A percentile compares a stretch with the other conserved stretches of the same genome.
These are phyloP conservation scores for Cyrtonyx montezumae DNA, from an alignment of 2,113 vertebrate species.

Conservation along the genomic window DNA sequence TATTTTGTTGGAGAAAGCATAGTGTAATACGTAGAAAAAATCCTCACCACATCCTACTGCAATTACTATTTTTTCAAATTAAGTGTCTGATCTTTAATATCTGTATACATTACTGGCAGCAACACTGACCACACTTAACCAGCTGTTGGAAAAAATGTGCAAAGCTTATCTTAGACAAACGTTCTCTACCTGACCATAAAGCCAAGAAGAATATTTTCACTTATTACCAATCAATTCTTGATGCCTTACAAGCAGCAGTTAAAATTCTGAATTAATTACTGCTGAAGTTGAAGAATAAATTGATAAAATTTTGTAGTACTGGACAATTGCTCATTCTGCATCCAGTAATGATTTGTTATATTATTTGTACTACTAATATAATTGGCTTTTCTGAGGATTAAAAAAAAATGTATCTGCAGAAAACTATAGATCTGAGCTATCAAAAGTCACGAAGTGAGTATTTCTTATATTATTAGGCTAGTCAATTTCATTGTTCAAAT, in stretches of 20 bases:
- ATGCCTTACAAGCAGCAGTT: background rate
- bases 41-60: background rate
- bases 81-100: background rate
- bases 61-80: background rate
- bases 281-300: background rate
- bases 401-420: constrained; percentile 43
- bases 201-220: background rate
- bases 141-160: background rate
- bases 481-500: constrained; percentile 63
- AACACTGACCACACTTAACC: background rate
- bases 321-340: background rate
- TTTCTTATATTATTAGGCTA: constrained; percentile 36
- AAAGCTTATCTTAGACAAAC: constrained; percentile 7
- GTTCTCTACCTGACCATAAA: background rate
- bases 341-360: background rate
- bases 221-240: background rate
- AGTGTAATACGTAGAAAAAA: background rate
- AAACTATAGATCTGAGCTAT: constrained; percentile 11
- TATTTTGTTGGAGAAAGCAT: background rate
- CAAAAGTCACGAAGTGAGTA: constrained; percentile 15
- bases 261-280: background rate
- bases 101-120: background rate
- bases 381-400: background rate
- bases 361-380: constrained; percentile 26
- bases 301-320: background rate